Percentiles rank a stretch among this genome's conserved stretches.
Evolutionary conservation across 2,797 vertebrate genomes (phyloP).

Genomic region (Dipus sagitta): DNA sequence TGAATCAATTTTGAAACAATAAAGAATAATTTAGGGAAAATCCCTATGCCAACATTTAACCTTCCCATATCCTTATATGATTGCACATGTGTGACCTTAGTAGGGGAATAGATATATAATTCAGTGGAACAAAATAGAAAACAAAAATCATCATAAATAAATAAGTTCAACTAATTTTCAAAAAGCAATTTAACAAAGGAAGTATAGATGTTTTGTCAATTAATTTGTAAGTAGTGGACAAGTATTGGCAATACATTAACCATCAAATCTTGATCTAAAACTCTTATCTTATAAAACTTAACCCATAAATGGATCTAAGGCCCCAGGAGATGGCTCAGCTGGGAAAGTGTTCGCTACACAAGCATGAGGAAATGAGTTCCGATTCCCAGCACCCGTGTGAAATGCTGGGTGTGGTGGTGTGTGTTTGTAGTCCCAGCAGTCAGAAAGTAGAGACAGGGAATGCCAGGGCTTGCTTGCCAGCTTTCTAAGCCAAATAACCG

Average conservation of each 20-base stretch:
- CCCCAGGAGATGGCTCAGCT: too few species aligned
- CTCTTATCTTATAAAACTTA: conserved; percentile 6
- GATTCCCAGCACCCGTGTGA: too few species aligned
- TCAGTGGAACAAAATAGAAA: not conserved
- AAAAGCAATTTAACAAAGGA: not conserved
- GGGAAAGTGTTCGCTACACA: too few species aligned
- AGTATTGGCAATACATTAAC: not conserved
- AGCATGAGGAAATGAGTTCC: too few species aligned
- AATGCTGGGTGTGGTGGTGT: too few species aligned
- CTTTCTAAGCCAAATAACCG: too few species aligned
- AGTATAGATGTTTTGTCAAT: not conserved
- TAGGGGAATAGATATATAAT: not conserved
- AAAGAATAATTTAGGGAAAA: not conserved
- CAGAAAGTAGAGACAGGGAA: too few species aligned
- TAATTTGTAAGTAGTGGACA: not conserved
- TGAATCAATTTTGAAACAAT: not conserved
- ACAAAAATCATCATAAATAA: not conserved
- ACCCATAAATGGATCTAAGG: not conserved
- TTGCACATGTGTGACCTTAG: not conserved
- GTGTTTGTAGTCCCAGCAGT: too few species aligned
- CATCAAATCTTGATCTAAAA: not conserved
- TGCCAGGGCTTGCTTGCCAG: too few species aligned
- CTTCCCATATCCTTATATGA: not conserved
- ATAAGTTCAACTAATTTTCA: not conserved
- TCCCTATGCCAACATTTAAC: not conserved